Conservation (phyloP, 2,797 vertebrate species). For the Oryzias dopingdopingensis region DNA sequence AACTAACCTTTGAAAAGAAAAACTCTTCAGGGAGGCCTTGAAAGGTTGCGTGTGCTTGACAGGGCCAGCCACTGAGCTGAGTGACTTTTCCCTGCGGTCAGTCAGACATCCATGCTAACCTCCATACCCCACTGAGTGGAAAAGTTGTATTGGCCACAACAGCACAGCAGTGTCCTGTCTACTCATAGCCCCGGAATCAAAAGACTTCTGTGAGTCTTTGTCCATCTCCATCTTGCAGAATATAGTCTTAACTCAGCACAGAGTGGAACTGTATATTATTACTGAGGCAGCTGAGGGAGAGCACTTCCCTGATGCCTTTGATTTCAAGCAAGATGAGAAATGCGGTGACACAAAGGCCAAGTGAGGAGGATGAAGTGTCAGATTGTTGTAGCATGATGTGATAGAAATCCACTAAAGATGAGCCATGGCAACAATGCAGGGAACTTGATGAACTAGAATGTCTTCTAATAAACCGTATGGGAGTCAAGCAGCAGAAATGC, state of each 20-base stretch:
- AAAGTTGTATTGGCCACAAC: conserved; percentile 66
- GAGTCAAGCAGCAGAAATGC: conserved; percentile 45
- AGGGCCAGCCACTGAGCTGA: conserved; percentile 43
- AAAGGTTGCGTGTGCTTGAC: conserved; percentile 61
- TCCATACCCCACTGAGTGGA: conserved; percentile 63
- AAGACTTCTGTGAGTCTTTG: conserved; percentile 65
- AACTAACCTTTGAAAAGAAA: conserved; percentile 60
- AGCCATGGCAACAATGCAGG: conserved; percentile 39
- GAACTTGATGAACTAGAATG: conserved; percentile 28
- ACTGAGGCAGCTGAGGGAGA: conserved; percentile 39
- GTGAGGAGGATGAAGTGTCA: conserved; percentile 11
- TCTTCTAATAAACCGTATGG: conserved; percentile 44
- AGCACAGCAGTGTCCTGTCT: conserved; percentile 72
- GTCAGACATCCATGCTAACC: conserved; percentile 50
- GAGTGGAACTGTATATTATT: conserved; percentile 33
- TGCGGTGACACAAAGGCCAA: conserved; percentile 20
- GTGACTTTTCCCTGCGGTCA: conserved; percentile 58
- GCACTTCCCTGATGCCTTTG: conserved; percentile 43
- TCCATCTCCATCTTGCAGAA: conserved; percentile 48
- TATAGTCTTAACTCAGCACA: conserved; percentile 53
- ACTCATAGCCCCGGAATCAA: conserved; percentile 64
- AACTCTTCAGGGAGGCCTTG: conserved; percentile 38
- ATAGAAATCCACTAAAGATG: conserved; percentile 37
- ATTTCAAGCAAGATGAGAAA: conserved; percentile 40
- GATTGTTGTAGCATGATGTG: conserved; percentile 30